Base-by-base conservation (phyloP, 2,888 invertebrate species). In the Chrysotoxum bicinctum region DNA sequence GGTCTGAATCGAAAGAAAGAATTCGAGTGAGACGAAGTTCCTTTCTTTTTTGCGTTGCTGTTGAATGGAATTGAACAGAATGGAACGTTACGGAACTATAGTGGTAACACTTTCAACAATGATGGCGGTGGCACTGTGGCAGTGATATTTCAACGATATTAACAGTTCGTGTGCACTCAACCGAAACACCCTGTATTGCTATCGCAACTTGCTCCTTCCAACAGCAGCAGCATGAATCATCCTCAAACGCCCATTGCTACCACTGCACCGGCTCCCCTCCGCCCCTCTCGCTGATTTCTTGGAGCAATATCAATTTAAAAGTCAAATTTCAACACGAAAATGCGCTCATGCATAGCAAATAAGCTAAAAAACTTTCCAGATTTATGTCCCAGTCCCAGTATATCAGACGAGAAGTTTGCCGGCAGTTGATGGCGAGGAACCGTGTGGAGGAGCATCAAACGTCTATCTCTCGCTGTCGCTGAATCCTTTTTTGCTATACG, bases 301-400 rank as follows among this genome's bases (percentile, higher is more conserved):
- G 16, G 54, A 54, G 54, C 54, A 54, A 30, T 30, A 70, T 76
- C 72, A 74, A 85, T 81, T 85, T 77, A 77, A 85, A 85, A 85
- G 81, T 85, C 81, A 81, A 85, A 85, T 85, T 85, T 85, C 81
- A 77, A 73, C 73, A 77, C 35, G 73, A 81, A 81, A 80, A 73
- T 62, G 68, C 85, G 81, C 81, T 77, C 85, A 81, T 85, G 81
- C 85, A 77, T 85, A 73, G 81, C 73, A 74, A 85, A 85, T 81
- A 85, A 77, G 85, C 81, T 77, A 68, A 73, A 70, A 85, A 85
- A 77, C 43, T 76, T 82, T 77, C 5, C 73, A 62, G 69, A 74
- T 83, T 45, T 64, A 16, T 64, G 60, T 60, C 37, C 70, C 66
- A 58, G 4, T 21, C 16, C 37, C 56, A 73, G 60, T 45, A 62